These are phyloP conservation scores for Sebastes vulpes DNA, from an alignment of 2,797 vertebrate genomes.

Conservation along the genomic window DNA sequence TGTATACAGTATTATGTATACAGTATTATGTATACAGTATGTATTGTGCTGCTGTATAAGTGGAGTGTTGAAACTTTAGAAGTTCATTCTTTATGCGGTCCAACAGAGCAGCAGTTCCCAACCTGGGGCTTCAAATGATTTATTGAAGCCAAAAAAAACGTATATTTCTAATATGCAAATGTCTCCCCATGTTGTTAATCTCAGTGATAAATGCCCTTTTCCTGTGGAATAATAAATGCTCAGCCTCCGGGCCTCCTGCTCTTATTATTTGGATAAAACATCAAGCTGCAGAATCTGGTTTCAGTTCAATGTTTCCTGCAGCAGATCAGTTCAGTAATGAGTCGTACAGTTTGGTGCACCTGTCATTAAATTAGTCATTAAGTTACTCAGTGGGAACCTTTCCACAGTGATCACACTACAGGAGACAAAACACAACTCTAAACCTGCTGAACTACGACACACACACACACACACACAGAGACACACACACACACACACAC, in stretches of 20 bases:
- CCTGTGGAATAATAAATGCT: conserved; percentile 44
- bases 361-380: conserved; percentile 11
- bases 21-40: too few relatives aligned
- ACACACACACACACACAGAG: too few relatives aligned
- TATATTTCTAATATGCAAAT: conserved; percentile 61
- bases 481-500: too few relatives aligned
- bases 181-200: conserved; percentile 41
- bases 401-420: background rate
- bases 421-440: background rate
- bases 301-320: conserved; percentile 5
- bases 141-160: conserved; percentile 36
- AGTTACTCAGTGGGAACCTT: background rate
- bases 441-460: too few relatives aligned
- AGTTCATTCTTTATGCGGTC: background rate
- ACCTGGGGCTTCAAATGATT: conserved; percentile 53
- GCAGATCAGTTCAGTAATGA: background rate
- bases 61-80: conserved; percentile 23
- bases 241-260: conserved; percentile 22
- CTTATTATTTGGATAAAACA: conserved; percentile 19
- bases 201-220: conserved; percentile 54
- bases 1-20: too few relatives aligned
- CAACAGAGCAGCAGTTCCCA: background rate
- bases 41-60: background rate
- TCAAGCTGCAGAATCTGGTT: conserved; percentile 6
- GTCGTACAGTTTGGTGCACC: background rate